Evolutionary conservation across 1,140 invertebrate genomes (phyloP).

Genomic region (Himalopsyche phryganea): DNA sequence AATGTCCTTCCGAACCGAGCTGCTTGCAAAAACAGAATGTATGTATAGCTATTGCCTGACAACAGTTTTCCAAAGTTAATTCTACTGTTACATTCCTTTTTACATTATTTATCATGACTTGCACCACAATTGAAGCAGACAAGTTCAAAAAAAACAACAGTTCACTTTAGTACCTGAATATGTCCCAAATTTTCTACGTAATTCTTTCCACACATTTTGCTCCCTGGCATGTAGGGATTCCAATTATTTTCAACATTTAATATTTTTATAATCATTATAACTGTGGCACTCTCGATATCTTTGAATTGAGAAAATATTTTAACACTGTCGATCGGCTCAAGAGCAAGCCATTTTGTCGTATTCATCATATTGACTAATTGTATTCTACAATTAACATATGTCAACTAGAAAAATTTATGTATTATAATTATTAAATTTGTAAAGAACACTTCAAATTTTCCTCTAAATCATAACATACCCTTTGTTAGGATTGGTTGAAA

Average conservation of each 20-base stretch:
- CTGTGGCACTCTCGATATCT: constrained; percentile 29
- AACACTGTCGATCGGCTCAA: constrained; percentile 20
- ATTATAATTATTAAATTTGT: too few relatives aligned
- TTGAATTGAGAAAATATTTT: constrained; percentile 24
- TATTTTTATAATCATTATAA: constrained; percentile 29
- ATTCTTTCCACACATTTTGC: constrained; percentile 42
- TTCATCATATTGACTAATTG: constrained; percentile 24
- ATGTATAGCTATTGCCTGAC: too few relatives aligned
- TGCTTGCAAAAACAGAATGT: too few relatives aligned
- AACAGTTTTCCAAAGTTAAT: too few relatives aligned
- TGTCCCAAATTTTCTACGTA: constrained; percentile 50
- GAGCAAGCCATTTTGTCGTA: constrained; percentile 30
- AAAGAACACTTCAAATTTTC: too few relatives aligned
- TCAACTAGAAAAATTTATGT: too few relatives aligned
- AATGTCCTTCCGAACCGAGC: too few relatives aligned
- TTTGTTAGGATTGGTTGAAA: constrained; percentile 10
- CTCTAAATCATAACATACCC: neutral
- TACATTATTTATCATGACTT: too few relatives aligned
- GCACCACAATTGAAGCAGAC: too few relatives aligned
- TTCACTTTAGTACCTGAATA: constrained; percentile 51
- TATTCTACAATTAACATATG: too few relatives aligned
- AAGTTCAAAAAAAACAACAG: too few relatives aligned
- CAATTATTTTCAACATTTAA: constrained; percentile 44
- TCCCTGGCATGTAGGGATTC: constrained; percentile 36
- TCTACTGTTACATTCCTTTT: too few relatives aligned